Percentiles rank a stretch among this genome's conserved stretches.
Evolutionary conservation across 2,888 invertebrate species (phyloP).

Genomic region (Macrosoma leucophasiata): DNA sequence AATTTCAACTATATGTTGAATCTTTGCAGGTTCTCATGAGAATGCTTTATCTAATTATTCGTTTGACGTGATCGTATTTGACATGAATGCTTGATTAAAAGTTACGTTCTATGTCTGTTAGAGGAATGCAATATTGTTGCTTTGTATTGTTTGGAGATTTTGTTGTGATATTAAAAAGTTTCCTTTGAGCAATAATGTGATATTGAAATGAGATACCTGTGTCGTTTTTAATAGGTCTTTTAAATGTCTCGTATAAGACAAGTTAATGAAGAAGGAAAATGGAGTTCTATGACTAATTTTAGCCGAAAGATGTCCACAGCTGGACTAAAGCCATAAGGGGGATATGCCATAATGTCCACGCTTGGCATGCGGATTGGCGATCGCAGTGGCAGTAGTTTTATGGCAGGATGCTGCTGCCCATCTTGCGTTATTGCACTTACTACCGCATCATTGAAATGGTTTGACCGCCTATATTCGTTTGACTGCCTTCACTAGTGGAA

Average conservation of each 20-base stretch:
- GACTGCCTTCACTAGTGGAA: too few species aligned
- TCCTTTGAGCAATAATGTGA: not conserved
- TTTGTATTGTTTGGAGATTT: not conserved
- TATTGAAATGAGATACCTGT: not conserved
- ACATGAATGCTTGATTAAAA: slow-evolving; percentile 21
- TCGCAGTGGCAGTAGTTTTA: too few species aligned
- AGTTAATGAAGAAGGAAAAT: too few species aligned
- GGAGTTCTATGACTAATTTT: too few species aligned
- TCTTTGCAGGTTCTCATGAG: slow-evolving; percentile 26
- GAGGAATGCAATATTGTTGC: not conserved
- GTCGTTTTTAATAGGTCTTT: not conserved
- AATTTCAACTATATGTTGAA: not conserved
- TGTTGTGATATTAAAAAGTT: not conserved
- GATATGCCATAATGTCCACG: too few species aligned
- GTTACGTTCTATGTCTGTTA: not conserved
- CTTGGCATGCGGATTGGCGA: too few species aligned
- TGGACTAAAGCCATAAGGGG: too few species aligned
- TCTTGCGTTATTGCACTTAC: too few species aligned
- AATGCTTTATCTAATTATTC: slow-evolving; percentile 27
- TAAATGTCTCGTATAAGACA: not conserved
- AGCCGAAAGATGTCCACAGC: too few species aligned
- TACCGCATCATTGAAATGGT: too few species aligned
- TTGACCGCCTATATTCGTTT: too few species aligned
- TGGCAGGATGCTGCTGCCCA: too few species aligned
- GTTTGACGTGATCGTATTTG: slow-evolving; percentile 42